Base-by-base conservation (phyloP, 2,113 vertebrate genomes). In the Sylvietta virens region DNA sequence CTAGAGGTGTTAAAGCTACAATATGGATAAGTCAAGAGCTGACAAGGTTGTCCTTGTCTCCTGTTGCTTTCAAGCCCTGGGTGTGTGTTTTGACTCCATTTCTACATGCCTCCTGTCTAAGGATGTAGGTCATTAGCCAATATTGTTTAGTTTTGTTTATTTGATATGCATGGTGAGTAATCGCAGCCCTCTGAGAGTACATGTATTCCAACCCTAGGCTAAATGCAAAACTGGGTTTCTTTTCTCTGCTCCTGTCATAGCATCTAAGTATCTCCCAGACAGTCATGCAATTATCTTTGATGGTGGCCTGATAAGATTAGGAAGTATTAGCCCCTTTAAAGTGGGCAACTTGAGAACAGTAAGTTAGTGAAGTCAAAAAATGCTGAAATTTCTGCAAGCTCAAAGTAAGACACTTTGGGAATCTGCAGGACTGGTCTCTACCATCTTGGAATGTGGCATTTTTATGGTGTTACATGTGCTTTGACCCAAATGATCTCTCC, bases 251-350 rank as follows among this genome's bases (percentile, higher is more conserved):
- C 19, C 39, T 16, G 57, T 33, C 65, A 9, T 33, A 78, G 64
- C 47, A 56, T 81, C 47, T 88, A 35, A 83, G 64, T 56, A 54
- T 90, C 60, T 83, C 31, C 39, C 53, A 88, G 82, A 20, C 64
- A 84, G 72, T 73, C n/a, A 11, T 86, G 64, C 90, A 78, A 84
- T 94, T 89, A 87, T 90, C 90, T 92, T 90, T 26, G 70, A 85
- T 85, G 93, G 78, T 66, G 84, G 85, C 37, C 58, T 88, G 92
- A 86, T 95, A 50, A 92, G 77, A 92, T 96, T 92, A 91, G 80
- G 56, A 88, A 78, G 69, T 61, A 86, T 94, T 93, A 90, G 60
- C 56, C 72, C 80, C 69, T 94, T 80, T 94, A 90, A 93, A 94
- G 60, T 86, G 72, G 67, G 35, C 44, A 92, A 62, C 60, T 71